Evolutionary conservation across 2,888 invertebrate species (phyloP).

Genomic region (Cephus pygmeus): DNA sequence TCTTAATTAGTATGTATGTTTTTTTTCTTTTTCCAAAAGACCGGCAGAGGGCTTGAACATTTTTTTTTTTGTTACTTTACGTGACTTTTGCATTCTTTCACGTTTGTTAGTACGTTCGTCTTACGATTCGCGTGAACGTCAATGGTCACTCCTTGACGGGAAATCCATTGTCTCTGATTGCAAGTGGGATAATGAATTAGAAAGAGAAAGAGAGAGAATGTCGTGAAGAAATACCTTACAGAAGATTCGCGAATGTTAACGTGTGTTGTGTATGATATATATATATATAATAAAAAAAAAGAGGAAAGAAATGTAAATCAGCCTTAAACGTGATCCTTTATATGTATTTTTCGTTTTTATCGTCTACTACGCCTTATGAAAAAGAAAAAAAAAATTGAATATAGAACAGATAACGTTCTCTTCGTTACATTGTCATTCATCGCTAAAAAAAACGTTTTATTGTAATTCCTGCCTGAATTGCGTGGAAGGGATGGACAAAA

Average conservation of each 20-base stretch:
- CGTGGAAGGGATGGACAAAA: background rate
- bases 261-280: too few relatives aligned
- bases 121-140: too few relatives aligned
- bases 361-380: background rate
- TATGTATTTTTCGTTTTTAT: background rate
- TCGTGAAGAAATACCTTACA: conserved; percentile 56
- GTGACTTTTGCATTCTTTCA: too few relatives aligned
- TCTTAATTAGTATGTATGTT: too few relatives aligned
- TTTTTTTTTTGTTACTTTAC: too few relatives aligned
- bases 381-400: background rate
- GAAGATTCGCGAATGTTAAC: conserved; percentile 53
- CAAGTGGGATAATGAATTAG: background rate
- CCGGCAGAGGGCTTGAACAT: too few relatives aligned
- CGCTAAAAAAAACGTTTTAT: background rate
- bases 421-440: background rate
- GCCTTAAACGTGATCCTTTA: background rate
- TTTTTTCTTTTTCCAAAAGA: too few relatives aligned
- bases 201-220: conserved; percentile 4
- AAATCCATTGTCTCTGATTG: too few relatives aligned
- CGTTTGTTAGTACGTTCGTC: too few relatives aligned
- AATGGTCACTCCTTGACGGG: too few relatives aligned
- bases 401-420: background rate
- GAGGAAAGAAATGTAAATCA: conserved; percentile 28
- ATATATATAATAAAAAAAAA: background rate
- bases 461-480: background rate